These are phyloP conservation scores for Pecten maximus DNA, from an alignment of 2,888 invertebrate species.

Conservation along the genomic window DNA sequence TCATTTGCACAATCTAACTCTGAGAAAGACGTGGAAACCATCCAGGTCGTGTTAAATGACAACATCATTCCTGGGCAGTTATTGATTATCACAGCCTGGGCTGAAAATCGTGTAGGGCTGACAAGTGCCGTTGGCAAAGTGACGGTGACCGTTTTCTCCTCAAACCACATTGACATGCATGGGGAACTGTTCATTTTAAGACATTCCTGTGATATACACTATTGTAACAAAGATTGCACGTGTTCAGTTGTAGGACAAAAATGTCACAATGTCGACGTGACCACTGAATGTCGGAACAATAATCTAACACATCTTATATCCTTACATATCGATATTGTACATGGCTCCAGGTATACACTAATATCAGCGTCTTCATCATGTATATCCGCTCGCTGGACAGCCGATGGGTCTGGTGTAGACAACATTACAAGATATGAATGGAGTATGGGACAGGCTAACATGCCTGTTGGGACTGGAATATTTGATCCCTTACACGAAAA, in stretches of 20 bases:
- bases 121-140: neutral
- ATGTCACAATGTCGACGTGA: slow-evolving; percentile 30
- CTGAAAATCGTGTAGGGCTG: slow-evolving; percentile 40
- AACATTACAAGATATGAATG: slow-evolving; percentile 58
- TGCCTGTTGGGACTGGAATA: slow-evolving; percentile 58
- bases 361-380: slow-evolving; percentile 49
- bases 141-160: neutral
- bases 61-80: slow-evolving; percentile 36
- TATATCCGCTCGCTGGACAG: slow-evolving; percentile 54
- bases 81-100: slow-evolving; percentile 39
- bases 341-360: neutral
- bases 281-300: neutral
- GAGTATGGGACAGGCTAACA: slow-evolving; percentile 57
- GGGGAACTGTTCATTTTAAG: slow-evolving; percentile 57
- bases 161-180: neutral
- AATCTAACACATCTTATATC: neutral
- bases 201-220: slow-evolving; percentile 61
- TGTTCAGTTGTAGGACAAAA: slow-evolving; percentile 61
- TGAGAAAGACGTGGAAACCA: neutral
- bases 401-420: neutral
- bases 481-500: slow-evolving; percentile 54
- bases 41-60: neutral
- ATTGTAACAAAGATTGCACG: slow-evolving; percentile 64
- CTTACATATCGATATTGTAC: neutral
- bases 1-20: neutral